phyloP scores from a whole-genome alignment of 2,797 vertebrate species.

The Malurus splendens region DNA sequence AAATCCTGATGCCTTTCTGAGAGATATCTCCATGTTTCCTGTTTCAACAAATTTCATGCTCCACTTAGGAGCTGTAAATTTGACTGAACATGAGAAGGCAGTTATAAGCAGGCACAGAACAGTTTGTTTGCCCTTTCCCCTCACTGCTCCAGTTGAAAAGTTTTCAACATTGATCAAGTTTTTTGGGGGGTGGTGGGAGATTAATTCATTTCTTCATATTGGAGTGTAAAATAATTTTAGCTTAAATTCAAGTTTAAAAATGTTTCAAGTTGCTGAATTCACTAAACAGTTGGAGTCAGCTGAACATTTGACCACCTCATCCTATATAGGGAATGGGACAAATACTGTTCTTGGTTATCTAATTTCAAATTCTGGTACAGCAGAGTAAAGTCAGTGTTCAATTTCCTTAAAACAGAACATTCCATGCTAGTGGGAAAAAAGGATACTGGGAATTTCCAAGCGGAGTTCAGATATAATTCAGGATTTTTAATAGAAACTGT shows the following conservation, averaged over 20 bases:
- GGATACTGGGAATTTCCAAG: background rate
- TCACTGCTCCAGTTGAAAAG: background rate
- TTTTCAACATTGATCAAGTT: background rate
- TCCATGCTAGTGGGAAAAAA: background rate
- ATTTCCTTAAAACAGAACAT: background rate
- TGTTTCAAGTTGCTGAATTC: background rate
- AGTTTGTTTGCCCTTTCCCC: background rate
- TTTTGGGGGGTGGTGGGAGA: rapidly evolving
- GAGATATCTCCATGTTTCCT: background rate
- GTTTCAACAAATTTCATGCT: background rate
- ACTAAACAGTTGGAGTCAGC: background rate
- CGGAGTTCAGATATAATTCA: background rate
- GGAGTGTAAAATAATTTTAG: background rate
- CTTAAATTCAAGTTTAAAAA: background rate
- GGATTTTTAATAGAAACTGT: background rate
- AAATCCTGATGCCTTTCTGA: background rate
- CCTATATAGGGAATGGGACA: background rate
- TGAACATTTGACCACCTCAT: background rate
- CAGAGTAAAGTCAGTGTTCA: background rate
- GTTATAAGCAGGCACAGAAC: background rate
- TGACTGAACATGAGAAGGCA: background rate
- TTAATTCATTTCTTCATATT: background rate
- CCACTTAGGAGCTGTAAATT: background rate
- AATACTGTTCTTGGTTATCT: background rate
- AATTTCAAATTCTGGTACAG: background rate